A percentile compares a stretch with the other conserved stretches of the same genome.
phyloP scores from a whole-genome alignment of 2,797 vertebrate species.

The Sebastes trivittatus region DNA sequence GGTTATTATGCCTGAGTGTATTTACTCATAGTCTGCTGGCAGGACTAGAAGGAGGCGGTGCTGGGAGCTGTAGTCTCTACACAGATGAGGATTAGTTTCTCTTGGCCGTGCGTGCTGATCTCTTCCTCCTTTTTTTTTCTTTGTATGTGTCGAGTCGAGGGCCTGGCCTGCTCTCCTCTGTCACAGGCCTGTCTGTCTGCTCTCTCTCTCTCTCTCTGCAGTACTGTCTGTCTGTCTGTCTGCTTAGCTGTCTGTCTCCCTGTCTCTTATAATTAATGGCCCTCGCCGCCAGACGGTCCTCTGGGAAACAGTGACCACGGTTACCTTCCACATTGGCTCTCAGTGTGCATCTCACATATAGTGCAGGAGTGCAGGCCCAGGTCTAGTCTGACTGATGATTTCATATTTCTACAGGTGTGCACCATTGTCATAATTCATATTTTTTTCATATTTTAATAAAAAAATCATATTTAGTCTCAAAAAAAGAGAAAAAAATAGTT shows the following conservation, averaged over 20 bases:
- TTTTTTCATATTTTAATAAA: not conserved
- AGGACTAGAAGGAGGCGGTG: constrained; percentile 36
- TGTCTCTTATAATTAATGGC: constrained; percentile 78
- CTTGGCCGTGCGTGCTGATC: constrained; percentile 58
- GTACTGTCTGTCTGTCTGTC: constrained; percentile 74
- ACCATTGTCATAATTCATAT: not conserved
- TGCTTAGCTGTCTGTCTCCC: constrained; percentile 70
- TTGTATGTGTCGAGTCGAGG: constrained; percentile 71
- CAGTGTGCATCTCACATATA: constrained; percentile 50
- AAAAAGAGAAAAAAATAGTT: not conserved
- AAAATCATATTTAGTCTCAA: not conserved
- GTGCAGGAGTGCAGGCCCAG: constrained; percentile 4
- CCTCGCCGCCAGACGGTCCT: constrained; percentile 68
- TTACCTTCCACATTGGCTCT: constrained; percentile 65
- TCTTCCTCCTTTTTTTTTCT: constrained; percentile 66
- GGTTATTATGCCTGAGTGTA: constrained; percentile 54
- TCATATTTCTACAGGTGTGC: constrained; percentile 6
- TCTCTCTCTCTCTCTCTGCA: constrained; percentile 66
- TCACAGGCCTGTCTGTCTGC: constrained; percentile 75
- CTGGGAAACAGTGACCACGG: constrained; percentile 69
- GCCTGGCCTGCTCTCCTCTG: constrained; percentile 62
- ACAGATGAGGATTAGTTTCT: constrained; percentile 66
- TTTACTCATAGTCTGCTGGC: constrained; percentile 49
- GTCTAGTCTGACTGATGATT: not conserved
- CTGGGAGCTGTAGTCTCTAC: constrained; percentile 40